Base-by-base conservation (phyloP, 2,888 invertebrate genomes). In the Ophion ventricosus region DNA sequence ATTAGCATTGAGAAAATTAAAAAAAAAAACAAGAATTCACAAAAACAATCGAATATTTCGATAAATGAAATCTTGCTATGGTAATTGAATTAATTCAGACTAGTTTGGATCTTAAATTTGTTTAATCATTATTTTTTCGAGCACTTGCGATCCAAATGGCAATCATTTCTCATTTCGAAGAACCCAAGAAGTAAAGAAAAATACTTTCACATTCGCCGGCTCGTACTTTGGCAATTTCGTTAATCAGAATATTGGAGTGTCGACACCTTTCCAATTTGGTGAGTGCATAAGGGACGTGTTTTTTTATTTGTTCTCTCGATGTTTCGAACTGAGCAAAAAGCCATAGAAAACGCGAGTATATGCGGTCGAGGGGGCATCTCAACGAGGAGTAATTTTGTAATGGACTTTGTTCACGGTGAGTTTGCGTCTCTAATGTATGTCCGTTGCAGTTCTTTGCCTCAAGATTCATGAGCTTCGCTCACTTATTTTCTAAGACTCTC, bases 321-420 rank as follows among this genome's bases (percentile, higher is more conserved):
- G 49, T 49, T 49, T 17, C 49, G 49, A 49, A 49, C 14, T 49
- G 17, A 49, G 49, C 14, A 35, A 35, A 61, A 4, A 10, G 8
- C 10, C 26, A 11, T 26, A 29, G 40, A 61, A 77, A 69, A 14
- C 66, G 11, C 23, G 25, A 25, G 76, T 54, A 67, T 25, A 25
- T 17, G 59, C 14, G 43, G 43, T 43, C 43, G 20, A 74, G 43
- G 61, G 17, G 25, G 25, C 66, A 54, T 11, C 8, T 8, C 14
- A 17, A 40, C 23, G 56, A 25, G 35, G 29, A 29, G 69, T 70
- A 73, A 83, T 83, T 77, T 77, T 67, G 76, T 77, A 80, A 80
- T 80, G 80, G 80, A 77, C 80, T 57, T 61, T 49, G 76, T 23
- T 56, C 25, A 5, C 26, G 49, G 20, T 25, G 35, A 26, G 20